These are phyloP conservation scores for Drosophila tani DNA, from an alignment of 1,140 invertebrate species.

Conservation along the genomic window DNA sequence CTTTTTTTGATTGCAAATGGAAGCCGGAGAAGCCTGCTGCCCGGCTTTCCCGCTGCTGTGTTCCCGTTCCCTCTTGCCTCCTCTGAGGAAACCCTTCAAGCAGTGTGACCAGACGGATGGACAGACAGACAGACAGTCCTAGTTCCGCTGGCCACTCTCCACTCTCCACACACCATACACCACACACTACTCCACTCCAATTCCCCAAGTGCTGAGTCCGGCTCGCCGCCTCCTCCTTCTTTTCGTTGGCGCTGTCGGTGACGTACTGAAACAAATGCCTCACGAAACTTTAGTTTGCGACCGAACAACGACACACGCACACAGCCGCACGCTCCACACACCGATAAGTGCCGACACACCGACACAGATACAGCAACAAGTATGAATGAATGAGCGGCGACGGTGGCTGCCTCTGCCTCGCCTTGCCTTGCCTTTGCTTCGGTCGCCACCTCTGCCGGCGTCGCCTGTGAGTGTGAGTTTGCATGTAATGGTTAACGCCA, in stretches of 20 bases:
- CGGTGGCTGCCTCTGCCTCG: conserved; percentile 15
- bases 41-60: conserved; percentile 1
- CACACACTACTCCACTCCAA: conserved; percentile 11
- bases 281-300: conserved; percentile 72
- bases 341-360: conserved; percentile 18
- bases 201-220: conserved; percentile 48
- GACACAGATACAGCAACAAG: conserved; percentile 55
- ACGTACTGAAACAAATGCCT: conserved; percentile 78
- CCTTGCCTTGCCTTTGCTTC: neutral
- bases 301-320: conserved; percentile 50
- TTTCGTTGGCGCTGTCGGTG: conserved; percentile 79
- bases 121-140: conserved; percentile 26
- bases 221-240: conserved; percentile 79
- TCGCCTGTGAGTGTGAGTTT: conserved; percentile 72
- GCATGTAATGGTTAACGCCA: conserved; percentile 81
- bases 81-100: conserved; percentile 7
- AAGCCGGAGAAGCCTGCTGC: neutral
- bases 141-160: conserved; percentile 15
- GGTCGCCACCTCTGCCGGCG: conserved; percentile 18
- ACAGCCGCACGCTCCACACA: conserved; percentile 11
- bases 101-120: conserved; percentile 42
- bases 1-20: neutral
- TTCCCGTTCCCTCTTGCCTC: neutral
- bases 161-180: neutral
- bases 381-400: conserved; percentile 66